phyloP scores from a whole-genome alignment of 1,140 invertebrate species.

The Aphis craccivora region DNA sequence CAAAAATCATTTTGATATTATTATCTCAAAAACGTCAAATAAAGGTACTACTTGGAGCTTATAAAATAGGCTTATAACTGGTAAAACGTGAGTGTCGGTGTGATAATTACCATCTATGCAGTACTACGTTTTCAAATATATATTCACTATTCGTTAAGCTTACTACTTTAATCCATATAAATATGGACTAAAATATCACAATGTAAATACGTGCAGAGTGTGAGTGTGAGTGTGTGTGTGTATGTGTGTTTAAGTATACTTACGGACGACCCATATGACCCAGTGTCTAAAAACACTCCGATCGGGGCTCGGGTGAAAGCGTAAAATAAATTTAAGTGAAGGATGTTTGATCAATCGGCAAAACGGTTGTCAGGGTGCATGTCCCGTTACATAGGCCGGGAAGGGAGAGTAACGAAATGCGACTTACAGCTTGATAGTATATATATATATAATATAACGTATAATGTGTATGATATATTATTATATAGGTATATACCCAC shows the following conservation, averaged over 20 bases:
- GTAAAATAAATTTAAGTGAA: not conserved
- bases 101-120: too few species aligned
- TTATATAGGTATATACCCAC: not conserved
- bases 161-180: too few species aligned
- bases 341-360: slow-evolving; percentile 10
- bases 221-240: not conserved
- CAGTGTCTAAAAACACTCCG: not conserved
- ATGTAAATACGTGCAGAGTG: not conserved
- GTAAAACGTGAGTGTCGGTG: too few species aligned
- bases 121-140: too few species aligned
- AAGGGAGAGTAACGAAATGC: not conserved
- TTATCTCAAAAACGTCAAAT: too few species aligned
- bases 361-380: not conserved
- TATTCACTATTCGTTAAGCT: too few species aligned
- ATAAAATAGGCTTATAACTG: too few species aligned
- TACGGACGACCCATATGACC: not conserved
- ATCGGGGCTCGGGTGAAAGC: not conserved
- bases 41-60: too few species aligned
- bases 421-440: not conserved
- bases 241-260: not conserved
- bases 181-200: too few species aligned
- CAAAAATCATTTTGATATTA: too few species aligned
- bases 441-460: not conserved
- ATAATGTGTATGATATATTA: not conserved
- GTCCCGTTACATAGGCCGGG: not conserved